Evolutionary conservation across 2,888 invertebrate species (phyloP), one percentile per base, ranked within the genome.

Genomic region (Pelosia muscerda): DNA sequence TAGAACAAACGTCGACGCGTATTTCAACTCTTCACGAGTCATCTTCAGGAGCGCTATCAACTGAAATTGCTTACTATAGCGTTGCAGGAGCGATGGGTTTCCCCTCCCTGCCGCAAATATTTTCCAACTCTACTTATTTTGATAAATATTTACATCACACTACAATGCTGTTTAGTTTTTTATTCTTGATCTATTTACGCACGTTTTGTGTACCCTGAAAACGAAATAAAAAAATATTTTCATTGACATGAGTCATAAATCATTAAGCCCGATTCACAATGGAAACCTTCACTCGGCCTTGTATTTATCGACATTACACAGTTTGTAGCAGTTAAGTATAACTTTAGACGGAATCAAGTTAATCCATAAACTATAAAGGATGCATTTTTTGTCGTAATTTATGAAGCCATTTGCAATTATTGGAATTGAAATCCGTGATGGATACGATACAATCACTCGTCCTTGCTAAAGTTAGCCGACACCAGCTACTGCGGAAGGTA

Each of bases 211-310:
- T 49, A 49, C n/a, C n/a, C n/a, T n/a, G n/a, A 25, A 25, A 55
- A 19, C 2, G 55, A 26, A 55, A 3, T 13, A 55, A 55, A 54
- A 54, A 54, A 22, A 25, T 10, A n/a, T 13, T 19, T 66, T 69
- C 72, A 61, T 62, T 71, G 69, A 64, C 60, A 73, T 28, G 23
- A 34, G 34, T 42, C 42, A 59, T 57, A 26, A 63, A 28, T 60
- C 58, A 59, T 58, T 58, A 34, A 65, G 74, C 65, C 57, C 62
- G 58, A 28, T 70, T 69, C 71, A 66, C 58, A 77, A 74, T 70
- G 54, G 68, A 66, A 63, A 75, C 82, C 71, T 76, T 82, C 82
- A 71, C 82, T 82, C 74, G 74, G 66, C 82, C 82, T 82, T 75
- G 77, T 53, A 59, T 49, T 38, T 53, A 72, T 66, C 65, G 62